Percentiles rank a stretch among this genome's conserved stretches.
Evolutionary conservation across 2,113 vertebrate species (phyloP).

Genomic region (Clupea harengus): DNA sequence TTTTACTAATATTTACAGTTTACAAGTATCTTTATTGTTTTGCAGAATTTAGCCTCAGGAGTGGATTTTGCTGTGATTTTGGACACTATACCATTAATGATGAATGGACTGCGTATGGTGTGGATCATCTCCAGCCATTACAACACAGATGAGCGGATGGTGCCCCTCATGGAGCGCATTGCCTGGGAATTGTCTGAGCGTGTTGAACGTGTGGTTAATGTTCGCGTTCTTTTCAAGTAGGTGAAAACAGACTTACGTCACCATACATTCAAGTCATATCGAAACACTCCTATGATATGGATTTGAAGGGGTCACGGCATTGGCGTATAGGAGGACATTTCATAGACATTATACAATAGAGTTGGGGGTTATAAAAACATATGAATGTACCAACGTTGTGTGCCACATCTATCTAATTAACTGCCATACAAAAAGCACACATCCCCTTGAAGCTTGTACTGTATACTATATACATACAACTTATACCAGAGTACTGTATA

Average conservation of each 20-base stretch:
- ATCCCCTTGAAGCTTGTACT: too few relatives aligned
- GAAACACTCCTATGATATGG: too few relatives aligned
- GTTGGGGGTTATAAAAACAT: too few relatives aligned
- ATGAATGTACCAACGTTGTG: too few relatives aligned
- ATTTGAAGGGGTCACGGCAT: too few relatives aligned
- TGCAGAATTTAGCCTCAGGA: slow-evolving; percentile 71
- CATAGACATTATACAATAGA: too few relatives aligned
- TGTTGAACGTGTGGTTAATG: slow-evolving; percentile 72
- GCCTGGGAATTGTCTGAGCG: slow-evolving; percentile 85
- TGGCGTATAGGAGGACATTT: too few relatives aligned
- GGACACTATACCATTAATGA: slow-evolving; percentile 81
- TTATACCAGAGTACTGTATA: too few relatives aligned
- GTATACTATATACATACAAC: too few relatives aligned
- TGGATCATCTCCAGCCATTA: slow-evolving; percentile 89
- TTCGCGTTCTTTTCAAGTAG: slow-evolving; percentile 80
- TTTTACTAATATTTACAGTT: neutral
- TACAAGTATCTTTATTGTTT: neutral
- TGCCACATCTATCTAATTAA: too few relatives aligned
- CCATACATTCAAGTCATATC: neutral
- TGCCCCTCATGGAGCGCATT: slow-evolving; percentile 84
- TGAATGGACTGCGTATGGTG: slow-evolving; percentile 81
- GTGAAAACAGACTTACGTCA: slow-evolving; percentile 37
- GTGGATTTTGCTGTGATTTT: slow-evolving; percentile 71
- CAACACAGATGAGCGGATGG: slow-evolving; percentile 84
- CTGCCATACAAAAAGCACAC: too few relatives aligned